Conservation (phyloP, 1,140 invertebrate species). For the Pseudomyrmex pallidus region DNA sequence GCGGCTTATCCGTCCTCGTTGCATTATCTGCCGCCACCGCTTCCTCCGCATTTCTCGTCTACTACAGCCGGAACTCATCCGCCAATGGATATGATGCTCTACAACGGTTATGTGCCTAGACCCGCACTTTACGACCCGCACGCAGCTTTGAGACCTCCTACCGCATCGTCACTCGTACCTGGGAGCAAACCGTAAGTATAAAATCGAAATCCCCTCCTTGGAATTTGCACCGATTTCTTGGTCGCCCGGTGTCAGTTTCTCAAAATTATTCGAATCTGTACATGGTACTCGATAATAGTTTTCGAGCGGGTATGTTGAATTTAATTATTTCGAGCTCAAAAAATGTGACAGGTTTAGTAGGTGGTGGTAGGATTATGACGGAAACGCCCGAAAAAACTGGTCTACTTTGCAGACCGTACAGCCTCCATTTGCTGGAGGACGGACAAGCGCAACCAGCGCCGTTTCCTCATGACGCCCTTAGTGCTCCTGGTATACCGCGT, state of each 20-base stretch:
- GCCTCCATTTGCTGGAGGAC: constrained; percentile 90
- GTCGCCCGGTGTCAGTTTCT: background rate
- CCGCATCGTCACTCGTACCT: constrained; percentile 88
- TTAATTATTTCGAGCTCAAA: too few species aligned
- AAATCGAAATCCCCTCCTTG: background rate
- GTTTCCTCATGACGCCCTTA: constrained; percentile 94
- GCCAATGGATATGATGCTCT: constrained; percentile 81
- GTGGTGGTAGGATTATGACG: too few species aligned
- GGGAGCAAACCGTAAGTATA: constrained; percentile 96
- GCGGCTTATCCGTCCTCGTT: constrained; percentile 60
- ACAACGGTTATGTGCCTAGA: constrained; percentile 81
- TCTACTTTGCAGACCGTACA: constrained; percentile 89
- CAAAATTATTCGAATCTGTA: background rate
- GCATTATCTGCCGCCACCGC: constrained; percentile 81
- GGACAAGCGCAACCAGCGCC: constrained; percentile 91
- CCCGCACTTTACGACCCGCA: constrained; percentile 88
- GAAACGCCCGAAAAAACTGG: background rate
- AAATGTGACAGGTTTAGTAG: too few species aligned
- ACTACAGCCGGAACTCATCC: constrained; percentile 65
- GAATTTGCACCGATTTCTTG: background rate
- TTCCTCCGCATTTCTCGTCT: too few species aligned
- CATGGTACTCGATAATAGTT: too few species aligned
- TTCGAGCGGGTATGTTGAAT: too few species aligned
- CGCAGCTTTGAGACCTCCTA: constrained; percentile 87
- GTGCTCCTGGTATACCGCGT: constrained; percentile 95